A percentile compares a stretch with the other conserved stretches of the same genome.
phyloP scores from a whole-genome alignment of 2,797 vertebrate genomes.

The Microtus agrestis region DNA sequence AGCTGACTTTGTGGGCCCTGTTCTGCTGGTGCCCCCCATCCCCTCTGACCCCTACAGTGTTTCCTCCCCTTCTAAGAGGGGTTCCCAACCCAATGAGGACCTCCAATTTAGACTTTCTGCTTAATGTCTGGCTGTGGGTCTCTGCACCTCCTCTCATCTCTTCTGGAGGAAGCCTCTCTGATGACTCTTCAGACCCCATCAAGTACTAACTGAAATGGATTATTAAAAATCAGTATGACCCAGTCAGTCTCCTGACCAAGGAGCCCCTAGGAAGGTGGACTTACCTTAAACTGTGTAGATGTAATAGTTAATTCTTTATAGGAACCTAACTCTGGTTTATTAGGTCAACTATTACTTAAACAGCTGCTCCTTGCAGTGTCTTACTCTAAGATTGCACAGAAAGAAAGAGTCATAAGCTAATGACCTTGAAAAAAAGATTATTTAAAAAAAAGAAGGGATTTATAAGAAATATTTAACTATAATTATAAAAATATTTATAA shows the following conservation, averaged over 20 bases:
- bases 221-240: background rate
- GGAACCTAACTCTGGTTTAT: background rate
- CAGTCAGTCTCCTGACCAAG: background rate
- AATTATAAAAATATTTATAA: too few species aligned
- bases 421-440: background rate
- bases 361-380: background rate
- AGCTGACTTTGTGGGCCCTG: background rate
- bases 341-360: background rate
- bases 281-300: background rate
- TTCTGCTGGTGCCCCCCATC: background rate
- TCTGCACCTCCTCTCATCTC: background rate
- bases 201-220: background rate
- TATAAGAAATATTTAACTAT: background rate
- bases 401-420: background rate
- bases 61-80: background rate
- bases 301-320: background rate
- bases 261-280: background rate
- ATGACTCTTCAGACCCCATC: background rate
- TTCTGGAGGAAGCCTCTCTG: background rate
- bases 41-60: background rate
- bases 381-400: background rate
- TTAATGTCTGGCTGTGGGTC: background rate
- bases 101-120: background rate
- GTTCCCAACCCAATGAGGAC: background rate
- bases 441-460: background rate